A percentile compares a stretch with the other conserved stretches of the same genome.
These are phyloP conservation scores for Neodon shergylaensis DNA, from an alignment of 2,113 vertebrate genomes.

Conservation along the genomic window DNA sequence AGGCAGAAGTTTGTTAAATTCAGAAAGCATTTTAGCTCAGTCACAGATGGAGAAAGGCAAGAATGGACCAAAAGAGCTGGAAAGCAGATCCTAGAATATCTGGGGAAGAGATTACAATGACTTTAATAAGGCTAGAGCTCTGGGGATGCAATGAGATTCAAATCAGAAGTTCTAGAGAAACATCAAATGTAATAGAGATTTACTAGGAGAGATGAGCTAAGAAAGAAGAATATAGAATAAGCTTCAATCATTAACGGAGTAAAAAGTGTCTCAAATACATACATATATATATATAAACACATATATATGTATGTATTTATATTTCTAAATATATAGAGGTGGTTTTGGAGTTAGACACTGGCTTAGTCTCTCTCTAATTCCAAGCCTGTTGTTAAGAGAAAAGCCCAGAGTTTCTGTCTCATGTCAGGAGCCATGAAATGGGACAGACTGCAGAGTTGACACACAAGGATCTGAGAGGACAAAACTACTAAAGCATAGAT, in stretches of 20 bases:
- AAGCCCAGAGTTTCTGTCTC: too few species aligned
- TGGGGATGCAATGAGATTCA: not conserved
- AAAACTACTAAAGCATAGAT: not conserved
- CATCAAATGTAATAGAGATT: not conserved
- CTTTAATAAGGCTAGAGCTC: not conserved
- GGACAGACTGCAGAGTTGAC: not conserved
- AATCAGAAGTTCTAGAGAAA: constrained; percentile 31
- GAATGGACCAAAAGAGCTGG: not conserved
- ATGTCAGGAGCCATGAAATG: too few species aligned
- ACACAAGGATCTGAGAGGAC: not conserved
- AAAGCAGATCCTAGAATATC: not conserved
- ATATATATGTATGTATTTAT: too few species aligned
- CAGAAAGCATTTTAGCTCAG: not conserved
- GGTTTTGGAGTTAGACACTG: too few species aligned
- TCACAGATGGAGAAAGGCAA: not conserved
- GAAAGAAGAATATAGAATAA: not conserved
- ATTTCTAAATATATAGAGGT: too few species aligned
- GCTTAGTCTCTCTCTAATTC: too few species aligned
- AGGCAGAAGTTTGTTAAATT: not conserved
- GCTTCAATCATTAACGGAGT: not conserved
- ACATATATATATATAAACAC: too few species aligned
- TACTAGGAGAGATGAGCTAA: not conserved
- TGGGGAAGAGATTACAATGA: not conserved
- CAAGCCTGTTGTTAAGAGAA: too few species aligned
- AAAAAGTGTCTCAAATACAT: not conserved